Base-by-base conservation (phyloP, 2,888 invertebrate genomes). In the Criorhina ranunculi region DNA sequence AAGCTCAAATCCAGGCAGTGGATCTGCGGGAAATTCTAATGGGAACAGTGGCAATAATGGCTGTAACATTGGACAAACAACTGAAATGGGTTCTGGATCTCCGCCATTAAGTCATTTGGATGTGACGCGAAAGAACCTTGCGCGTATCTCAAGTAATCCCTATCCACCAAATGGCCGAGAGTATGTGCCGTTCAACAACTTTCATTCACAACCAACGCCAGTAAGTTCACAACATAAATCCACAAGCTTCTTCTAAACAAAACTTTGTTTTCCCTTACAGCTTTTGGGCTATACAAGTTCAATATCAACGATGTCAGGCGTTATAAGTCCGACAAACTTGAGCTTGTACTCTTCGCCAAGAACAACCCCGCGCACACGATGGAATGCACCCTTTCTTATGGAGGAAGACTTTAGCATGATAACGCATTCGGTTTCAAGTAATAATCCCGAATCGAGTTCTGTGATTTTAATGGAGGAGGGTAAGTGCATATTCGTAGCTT, bases 401-500 rank as follows among this genome's bases (percentile, higher is more conserved):
- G 98, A 98, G 91, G 98, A 98, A 91, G 98, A 98, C 93, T 98
- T 98, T 93, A 97, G 96, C 91, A 97, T 98, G 94, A 97, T 97
- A 93, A 95, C 97, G 64, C 96, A 93, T 89, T 94, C 95, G 37
- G 93, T 94, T 46, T 93, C 94, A 60, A 93, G 92, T 89, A 91
- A 93, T 87, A 93, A 93, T 88, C 93, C 94, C 42, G 94, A 95
- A 87, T 93, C 94, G 85, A 94, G 94, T 89, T 94, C 95, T 86
- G 95, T 95, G 67, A 94, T 95, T 89, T 93, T 96, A 87, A 95
- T 97, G 92, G 96, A 96, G 91, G 96, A 97, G 92, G 95, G 95
- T 95, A 87, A 89, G 90, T 89, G 80, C 42, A n/a, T 24, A 24
- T 3, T 3, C 1, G 24, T 24, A 24, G n/a, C n/a, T 24, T 24